These are phyloP conservation scores for Lithobius niger DNA, from an alignment of 1,140 invertebrate species.

Conservation along the genomic window DNA sequence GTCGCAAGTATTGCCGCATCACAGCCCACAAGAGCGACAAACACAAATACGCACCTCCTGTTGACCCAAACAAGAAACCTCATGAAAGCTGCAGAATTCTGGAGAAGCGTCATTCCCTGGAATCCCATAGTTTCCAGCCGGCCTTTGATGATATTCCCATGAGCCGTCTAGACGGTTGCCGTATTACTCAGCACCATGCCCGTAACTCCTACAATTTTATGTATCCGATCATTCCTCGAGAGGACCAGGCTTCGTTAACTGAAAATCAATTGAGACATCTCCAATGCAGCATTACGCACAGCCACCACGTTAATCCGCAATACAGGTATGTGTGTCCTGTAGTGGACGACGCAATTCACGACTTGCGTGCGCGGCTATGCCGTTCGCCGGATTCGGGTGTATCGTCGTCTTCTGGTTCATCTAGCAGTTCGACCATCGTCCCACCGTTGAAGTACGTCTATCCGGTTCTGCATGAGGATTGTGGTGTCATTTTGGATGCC, in stretches of 20 bases:
- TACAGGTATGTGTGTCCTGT: slow-evolving; percentile 7
- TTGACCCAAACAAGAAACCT: not conserved
- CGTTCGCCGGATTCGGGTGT: too few species aligned
- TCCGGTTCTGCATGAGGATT: slow-evolving; percentile 51
- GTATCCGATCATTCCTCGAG: slow-evolving; percentile 19
- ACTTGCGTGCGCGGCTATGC: too few species aligned
- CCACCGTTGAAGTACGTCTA: slow-evolving; percentile 56
- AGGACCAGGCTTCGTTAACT: slow-evolving; percentile 3
- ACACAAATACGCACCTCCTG: slow-evolving; percentile 64
- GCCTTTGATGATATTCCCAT: slow-evolving; percentile 7
- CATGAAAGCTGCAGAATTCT: slow-evolving; percentile 1
- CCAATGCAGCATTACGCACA: slow-evolving; percentile 7
- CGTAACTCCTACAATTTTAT: slow-evolving; percentile 45
- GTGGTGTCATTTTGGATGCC: slow-evolving; percentile 57
- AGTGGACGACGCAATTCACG: not conserved
- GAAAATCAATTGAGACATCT: not conserved
- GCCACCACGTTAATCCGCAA: slow-evolving; percentile 4
- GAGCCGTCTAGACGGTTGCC: slow-evolving; percentile 10
- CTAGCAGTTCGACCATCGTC: too few species aligned
- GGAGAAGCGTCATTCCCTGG: slow-evolving; percentile 10
- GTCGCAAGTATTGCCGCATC: slow-evolving; percentile 18
- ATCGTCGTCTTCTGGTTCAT: too few species aligned
- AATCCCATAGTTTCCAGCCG: slow-evolving; percentile 4
- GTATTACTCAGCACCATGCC: slow-evolving; percentile 27
- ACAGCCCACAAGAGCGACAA: slow-evolving; percentile 5